Evolutionary conservation across 2,113 vertebrate species (phyloP).

Genomic region (western clawed frog (Xenopus tropicalis)): DNA sequence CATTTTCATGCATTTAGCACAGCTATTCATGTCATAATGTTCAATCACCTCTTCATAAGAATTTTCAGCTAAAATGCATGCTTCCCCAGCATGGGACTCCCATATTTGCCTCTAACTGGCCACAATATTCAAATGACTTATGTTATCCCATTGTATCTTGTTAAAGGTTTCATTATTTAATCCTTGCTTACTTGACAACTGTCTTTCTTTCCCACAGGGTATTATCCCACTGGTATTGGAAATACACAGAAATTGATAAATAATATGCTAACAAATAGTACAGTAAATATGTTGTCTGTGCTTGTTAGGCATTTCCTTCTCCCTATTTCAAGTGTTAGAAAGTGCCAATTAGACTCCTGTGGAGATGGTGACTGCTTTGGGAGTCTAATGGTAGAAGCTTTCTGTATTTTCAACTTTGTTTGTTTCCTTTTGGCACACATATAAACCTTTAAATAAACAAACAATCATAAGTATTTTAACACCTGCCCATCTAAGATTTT

Average conservation of each 20-base stretch:
- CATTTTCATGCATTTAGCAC: slow-evolving; percentile 53
- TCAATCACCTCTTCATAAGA: slow-evolving; percentile 57
- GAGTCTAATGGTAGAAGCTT: no score
- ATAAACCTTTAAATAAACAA: no score
- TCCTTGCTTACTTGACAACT: slow-evolving; percentile 50
- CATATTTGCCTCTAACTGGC: slow-evolving; percentile 61
- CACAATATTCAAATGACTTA: slow-evolving; percentile 61
- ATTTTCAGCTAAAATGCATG: slow-evolving; percentile 57
- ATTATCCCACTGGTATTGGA: slow-evolving; percentile 38
- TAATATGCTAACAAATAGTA: neutral
- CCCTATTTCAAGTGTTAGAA: no score
- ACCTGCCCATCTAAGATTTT: no score
- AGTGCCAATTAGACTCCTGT: no score
- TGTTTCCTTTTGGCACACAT: no score
- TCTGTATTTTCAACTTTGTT: no score
- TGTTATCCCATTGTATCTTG: slow-evolving; percentile 57
- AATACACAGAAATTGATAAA: slow-evolving; percentile 42
- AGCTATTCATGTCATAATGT: slow-evolving; percentile 62
- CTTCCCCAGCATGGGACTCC: slow-evolving; percentile 61
- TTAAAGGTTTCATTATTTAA: slow-evolving; percentile 64
- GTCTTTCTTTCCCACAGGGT: slow-evolving; percentile 29
- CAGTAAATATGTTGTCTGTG: neutral
- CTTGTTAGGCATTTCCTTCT: neutral
- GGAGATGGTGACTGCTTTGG: no score
- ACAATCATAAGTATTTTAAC: no score